phyloP scores from a whole-genome alignment of 2,113 vertebrate species.

The Cyanoliseus patagonus region DNA sequence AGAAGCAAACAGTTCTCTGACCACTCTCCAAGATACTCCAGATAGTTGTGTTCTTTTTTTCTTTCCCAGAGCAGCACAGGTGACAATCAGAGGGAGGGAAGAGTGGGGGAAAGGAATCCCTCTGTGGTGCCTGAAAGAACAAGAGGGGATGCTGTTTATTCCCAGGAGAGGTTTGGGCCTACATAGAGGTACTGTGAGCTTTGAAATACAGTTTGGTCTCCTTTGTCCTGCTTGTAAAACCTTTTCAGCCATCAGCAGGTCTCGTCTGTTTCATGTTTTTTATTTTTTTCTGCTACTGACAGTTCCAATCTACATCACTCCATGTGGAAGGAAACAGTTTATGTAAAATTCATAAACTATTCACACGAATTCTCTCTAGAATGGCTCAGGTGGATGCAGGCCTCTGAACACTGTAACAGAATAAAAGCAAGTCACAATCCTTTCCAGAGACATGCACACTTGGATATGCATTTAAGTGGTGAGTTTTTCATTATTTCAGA shows the following conservation, averaged over 20 bases:
- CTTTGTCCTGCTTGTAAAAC: background rate
- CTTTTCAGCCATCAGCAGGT: background rate
- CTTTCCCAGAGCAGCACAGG: background rate
- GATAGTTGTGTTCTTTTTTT: background rate
- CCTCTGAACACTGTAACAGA: background rate
- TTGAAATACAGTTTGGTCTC: background rate
- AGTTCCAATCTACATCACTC: background rate
- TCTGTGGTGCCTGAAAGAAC: background rate
- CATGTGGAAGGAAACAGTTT: background rate
- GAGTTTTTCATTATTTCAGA: background rate
- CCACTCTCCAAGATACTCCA: background rate
- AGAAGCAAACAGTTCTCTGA: background rate
- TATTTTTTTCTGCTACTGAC: background rate
- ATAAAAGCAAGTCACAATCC: background rate
- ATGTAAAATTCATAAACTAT: conserved; percentile 40
- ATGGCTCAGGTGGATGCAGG: background rate
- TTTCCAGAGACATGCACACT: background rate
- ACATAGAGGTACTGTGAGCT: background rate
- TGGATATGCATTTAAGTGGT: background rate
- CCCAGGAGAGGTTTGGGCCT: background rate
- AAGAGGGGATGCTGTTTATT: background rate
- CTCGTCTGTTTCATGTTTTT: background rate
- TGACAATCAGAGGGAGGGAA: background rate
- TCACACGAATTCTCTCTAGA: background rate
- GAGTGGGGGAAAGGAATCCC: background rate